Base-by-base conservation (phyloP, 2,888 invertebrate genomes). In the Drosophila rubida region DNA sequence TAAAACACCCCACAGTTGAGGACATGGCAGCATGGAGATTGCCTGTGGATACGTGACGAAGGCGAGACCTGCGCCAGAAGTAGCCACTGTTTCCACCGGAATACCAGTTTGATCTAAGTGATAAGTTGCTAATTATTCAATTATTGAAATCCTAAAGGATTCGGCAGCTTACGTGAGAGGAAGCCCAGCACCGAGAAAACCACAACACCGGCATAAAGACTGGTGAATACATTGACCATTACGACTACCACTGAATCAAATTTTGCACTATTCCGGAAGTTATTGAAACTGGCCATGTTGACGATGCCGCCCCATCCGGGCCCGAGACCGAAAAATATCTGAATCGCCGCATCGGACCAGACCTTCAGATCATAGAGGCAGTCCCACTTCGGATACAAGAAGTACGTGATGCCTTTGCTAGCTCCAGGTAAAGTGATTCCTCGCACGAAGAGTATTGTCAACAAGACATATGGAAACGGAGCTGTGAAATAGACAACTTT, bases 301-400 rank as follows among this genome's bases (percentile, higher is more conserved):
- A 96, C 93, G 57, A 97, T 94, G 6, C 96, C 96, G 41, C 97
- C 97, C 95, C 96, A 96, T 5, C 96, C 96, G 0, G 96, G 96
- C 1, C 97, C 97, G 14, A 98, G 94, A 0, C 97, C 97, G 90
- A 95, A 98, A 92, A 98, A 97, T 75, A 98, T 95, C 92, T 98
- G 97, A n/a, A 97, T 95, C 0, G 97, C 97, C 0, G 98, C 98
- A 91, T 97, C 97, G 0, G 96, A 95, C 98, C 98, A 98, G 4
- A 97, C 96, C 92, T 95, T 94, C 13, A 96, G 94, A 88, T 97
- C 96, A 11, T 93, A 92, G 35, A 97, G 93, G 82, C 95, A 95
- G 35, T 93, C 91, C 95, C 97, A 97, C 86, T 97, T 94, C 0
- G 97, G 97, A 73, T 94, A 93, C 61, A 97, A 93, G 85, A 96